Evolutionary conservation across 1,140 invertebrate genomes (phyloP).

Genomic region (Bradynema listronoti): DNA sequence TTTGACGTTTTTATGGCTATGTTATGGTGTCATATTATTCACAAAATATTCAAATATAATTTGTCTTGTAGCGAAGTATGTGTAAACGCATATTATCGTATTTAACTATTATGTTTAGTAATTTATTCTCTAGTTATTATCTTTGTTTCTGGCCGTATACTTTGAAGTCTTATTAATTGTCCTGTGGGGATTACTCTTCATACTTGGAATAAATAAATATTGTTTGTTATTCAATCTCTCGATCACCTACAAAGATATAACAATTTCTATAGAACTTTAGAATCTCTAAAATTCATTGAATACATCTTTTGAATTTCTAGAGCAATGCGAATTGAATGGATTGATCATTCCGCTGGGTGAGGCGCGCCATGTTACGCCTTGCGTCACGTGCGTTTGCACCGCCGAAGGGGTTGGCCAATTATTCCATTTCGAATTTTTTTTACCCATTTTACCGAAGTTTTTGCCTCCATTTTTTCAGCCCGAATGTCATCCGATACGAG

Average conservation of each 20-base stretch:
- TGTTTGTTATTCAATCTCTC: too few species aligned
- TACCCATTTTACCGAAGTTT: not conserved
- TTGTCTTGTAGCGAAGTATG: too few species aligned
- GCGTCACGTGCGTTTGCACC: constrained; percentile 47
- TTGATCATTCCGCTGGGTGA: constrained; percentile 36
- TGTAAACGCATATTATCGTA: too few species aligned
- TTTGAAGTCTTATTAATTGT: too few species aligned
- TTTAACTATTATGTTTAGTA: too few species aligned
- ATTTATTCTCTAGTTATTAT: constrained; percentile 8
- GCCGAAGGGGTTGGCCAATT: constrained; percentile 35
- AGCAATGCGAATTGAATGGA: constrained; percentile 42
- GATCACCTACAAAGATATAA: too few species aligned
- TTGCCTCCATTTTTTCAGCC: constrained; percentile 15
- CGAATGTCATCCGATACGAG: constrained; percentile 40
- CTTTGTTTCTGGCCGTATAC: not conserved
- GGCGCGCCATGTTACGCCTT: constrained; percentile 38
- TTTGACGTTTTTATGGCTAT: too few species aligned
- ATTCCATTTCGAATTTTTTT: not conserved
- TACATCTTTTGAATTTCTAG: constrained; percentile 25
- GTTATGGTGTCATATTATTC: too few species aligned
- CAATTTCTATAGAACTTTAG: too few species aligned
- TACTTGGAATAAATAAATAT: too few species aligned
- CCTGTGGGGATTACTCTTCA: too few species aligned
- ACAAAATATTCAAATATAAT: too few species aligned
- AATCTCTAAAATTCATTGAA: constrained; percentile 6